These are phyloP conservation scores for Ophioninae sp. DNA, from an alignment of 2,888 invertebrate genomes.

Conservation along the genomic window DNA sequence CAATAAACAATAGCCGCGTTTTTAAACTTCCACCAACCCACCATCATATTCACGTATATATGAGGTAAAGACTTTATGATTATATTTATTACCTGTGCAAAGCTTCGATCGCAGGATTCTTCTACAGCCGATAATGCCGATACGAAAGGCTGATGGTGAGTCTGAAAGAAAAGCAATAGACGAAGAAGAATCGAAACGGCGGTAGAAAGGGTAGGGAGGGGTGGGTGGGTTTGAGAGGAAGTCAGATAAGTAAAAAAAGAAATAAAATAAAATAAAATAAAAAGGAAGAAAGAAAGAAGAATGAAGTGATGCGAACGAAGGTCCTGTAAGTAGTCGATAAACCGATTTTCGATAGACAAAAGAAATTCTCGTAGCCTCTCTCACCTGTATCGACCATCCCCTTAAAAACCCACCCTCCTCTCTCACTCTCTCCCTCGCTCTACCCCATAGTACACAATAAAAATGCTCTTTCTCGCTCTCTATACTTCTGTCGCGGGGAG, in stretches of 20 bases:
- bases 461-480: conserved; percentile 43
- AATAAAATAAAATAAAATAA: conserved; percentile 9
- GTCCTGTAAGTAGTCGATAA: conserved; percentile 76
- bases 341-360: conserved; percentile 76
- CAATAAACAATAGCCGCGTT: conserved; percentile 10
- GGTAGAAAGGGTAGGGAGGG: neutral
- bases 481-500: conserved; percentile 34
- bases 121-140: conserved; percentile 34
- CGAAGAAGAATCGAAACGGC: conserved; percentile 12
- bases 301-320: conserved; percentile 50
- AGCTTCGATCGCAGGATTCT: conserved; percentile 48
- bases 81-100: conserved; percentile 73
- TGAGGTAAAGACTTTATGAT: conserved; percentile 71
- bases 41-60: neutral
- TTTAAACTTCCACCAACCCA: neutral
- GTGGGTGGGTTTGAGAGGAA: no score
- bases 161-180: conserved; percentile 40
- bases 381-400: conserved; percentile 7
- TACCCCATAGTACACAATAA: conserved; percentile 59
- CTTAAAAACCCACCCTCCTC: conserved; percentile 28
- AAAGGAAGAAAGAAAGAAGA: conserved; percentile 19
- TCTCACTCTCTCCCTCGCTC: conserved; percentile 28
- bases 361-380: conserved; percentile 63
- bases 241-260: neutral
- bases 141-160: conserved; percentile 38